Conservation (phyloP, 1,140 invertebrate species). For the Formica selysi region DNA sequence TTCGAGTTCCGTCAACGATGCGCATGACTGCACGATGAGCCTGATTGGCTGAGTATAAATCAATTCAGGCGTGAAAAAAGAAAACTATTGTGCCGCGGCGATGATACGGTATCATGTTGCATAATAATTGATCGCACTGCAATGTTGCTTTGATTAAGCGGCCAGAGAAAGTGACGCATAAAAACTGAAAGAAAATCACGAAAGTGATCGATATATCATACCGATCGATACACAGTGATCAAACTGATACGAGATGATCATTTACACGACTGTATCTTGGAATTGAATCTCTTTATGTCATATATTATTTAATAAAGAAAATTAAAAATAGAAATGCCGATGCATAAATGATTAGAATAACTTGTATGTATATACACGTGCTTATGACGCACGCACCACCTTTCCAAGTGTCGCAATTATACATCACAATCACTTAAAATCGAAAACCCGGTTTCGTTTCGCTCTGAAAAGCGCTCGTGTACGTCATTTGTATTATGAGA, state of each 20-base stretch:
- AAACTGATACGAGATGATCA: neutral
- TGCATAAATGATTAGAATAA: neutral
- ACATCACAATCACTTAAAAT: constrained; percentile 51
- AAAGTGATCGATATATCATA: constrained; percentile 15
- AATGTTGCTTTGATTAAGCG: neutral
- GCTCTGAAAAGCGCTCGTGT: constrained; percentile 66
- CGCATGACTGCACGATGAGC: constrained; percentile 41
- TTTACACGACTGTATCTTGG: neutral
- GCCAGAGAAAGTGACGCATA: constrained; percentile 29
- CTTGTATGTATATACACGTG: neutral
- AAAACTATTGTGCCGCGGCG: constrained; percentile 6
- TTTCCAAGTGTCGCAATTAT: constrained; percentile 60
- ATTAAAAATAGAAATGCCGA: neutral
- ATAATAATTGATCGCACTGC: constrained; percentile 20
- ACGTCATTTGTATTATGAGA: constrained; percentile 14
- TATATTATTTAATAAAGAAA: no score
- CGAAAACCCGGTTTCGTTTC: constrained; percentile 64
- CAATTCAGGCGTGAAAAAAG: constrained; percentile 24
- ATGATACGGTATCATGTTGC: constrained; percentile 32
- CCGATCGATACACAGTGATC: neutral
- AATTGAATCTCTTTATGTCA: neutral
- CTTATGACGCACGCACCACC: constrained; percentile 47
- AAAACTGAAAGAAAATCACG: constrained; percentile 29
- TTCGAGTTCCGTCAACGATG: constrained; percentile 16
- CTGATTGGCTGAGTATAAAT: constrained; percentile 33